Conservation (phyloP, 2,113 vertebrate species). For the Serilophus lunatus region DNA sequence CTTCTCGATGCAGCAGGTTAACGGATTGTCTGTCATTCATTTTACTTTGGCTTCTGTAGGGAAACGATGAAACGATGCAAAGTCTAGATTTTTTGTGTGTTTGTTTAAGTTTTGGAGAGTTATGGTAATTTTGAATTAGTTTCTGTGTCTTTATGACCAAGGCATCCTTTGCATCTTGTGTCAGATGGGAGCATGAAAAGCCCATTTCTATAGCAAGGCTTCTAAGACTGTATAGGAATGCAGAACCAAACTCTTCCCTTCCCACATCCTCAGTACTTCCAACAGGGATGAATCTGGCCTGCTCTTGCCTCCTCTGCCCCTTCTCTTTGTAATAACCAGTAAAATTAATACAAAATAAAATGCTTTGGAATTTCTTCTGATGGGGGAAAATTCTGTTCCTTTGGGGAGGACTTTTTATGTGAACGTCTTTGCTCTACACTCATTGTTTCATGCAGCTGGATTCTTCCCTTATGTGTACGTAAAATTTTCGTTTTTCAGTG, state of each 20-base stretch:
- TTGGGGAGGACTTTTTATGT: not conserved
- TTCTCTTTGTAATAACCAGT: not conserved
- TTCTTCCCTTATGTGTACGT: not conserved
- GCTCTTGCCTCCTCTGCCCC: not conserved
- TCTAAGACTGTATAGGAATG: not conserved
- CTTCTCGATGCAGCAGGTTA: not conserved
- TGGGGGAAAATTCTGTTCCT: not conserved
- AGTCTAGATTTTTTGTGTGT: not conserved
- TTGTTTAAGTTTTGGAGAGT: not conserved
- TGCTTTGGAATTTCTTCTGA: not conserved
- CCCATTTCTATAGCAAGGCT: not conserved
- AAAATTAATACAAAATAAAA: not conserved
- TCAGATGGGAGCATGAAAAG: not conserved
- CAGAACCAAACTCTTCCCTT: not conserved
- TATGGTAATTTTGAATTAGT: not conserved
- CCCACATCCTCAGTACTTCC: not conserved
- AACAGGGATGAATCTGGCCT: not conserved
- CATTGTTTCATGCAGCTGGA: not conserved
- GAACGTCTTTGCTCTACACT: fast-evolving
- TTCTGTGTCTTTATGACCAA: not conserved
- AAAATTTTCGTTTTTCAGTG: not conserved
- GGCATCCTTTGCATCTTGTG: not conserved
- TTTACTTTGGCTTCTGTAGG: not conserved
- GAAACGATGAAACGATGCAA: not conserved
- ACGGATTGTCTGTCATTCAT: fast-evolving